A percentile compares a stretch with the other conserved stretches of the same genome.
Conservation (phyloP, 2,797 vertebrate species). For the Enteromius radiatus region DNA sequence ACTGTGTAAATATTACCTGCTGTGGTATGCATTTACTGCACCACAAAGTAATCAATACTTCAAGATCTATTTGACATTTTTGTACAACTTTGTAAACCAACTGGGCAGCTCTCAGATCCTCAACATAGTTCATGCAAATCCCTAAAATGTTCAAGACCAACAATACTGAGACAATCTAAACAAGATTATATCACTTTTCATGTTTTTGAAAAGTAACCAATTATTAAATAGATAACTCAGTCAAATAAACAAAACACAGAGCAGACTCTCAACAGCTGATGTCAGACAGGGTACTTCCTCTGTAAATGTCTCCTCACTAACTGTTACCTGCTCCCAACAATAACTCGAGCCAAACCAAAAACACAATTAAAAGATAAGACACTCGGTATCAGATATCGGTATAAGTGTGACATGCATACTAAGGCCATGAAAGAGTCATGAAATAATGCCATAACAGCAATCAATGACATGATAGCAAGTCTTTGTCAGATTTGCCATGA, state of each 20-base stretch:
- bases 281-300: conserved; percentile 34
- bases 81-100: conserved; percentile 14
- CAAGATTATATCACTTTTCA: not conserved
- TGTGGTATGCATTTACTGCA: no score
- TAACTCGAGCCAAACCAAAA: conserved; percentile 5
- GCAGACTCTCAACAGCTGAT: conserved; percentile 45
- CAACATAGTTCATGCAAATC: not conserved
- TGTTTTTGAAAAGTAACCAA: not conserved
- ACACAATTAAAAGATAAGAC: not conserved
- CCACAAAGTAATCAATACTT: not conserved
- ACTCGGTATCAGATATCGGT: not conserved
- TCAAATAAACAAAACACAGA: conserved; percentile 62
- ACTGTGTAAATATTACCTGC: conserved; percentile 9
- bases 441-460: not conserved
- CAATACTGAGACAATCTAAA: not conserved
- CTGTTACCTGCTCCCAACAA: conserved; percentile 14
- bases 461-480: not conserved
- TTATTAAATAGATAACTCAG: conserved; percentile 43
- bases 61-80: conserved; percentile 25
- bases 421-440: not conserved
- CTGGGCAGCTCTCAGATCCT: conserved; percentile 39
- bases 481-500: conserved; percentile 17
- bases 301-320: conserved; percentile 26
- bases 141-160: not conserved
- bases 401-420: not conserved